phyloP scores from a whole-genome alignment of 2,113 vertebrate genomes.

The Hyperoodon ampullatus region DNA sequence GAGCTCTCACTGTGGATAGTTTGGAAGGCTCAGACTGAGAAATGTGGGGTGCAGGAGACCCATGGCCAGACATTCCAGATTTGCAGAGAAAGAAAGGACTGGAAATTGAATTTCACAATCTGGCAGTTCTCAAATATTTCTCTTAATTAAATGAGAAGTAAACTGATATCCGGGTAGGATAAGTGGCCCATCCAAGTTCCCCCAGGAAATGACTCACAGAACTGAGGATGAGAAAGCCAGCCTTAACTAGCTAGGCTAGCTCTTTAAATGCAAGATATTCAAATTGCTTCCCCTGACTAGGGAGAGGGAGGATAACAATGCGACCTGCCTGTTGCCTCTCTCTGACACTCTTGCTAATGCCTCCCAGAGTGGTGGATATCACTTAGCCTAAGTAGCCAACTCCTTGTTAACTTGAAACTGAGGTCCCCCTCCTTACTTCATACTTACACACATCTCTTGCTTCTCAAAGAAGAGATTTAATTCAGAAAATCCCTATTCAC shows the following conservation, averaged over 20 bases:
- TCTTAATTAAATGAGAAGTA: not conserved
- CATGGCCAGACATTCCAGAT: not conserved
- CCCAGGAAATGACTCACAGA: not conserved
- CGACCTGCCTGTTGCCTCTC: not conserved
- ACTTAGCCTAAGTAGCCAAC: not conserved
- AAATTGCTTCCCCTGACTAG: not conserved
- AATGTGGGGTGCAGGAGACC: not conserved
- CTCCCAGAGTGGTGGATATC: not conserved
- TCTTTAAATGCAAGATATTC: not conserved
- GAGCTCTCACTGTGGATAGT: not conserved
- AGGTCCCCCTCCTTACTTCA: not conserved
- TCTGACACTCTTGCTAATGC: not conserved
- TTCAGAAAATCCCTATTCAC: conserved; percentile 57
- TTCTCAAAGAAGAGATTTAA: conserved; percentile 47
- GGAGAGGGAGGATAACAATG: not conserved
- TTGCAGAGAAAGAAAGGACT: not conserved
- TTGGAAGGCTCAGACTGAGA: not conserved
- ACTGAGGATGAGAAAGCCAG: not conserved
- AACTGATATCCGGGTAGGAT: not conserved
- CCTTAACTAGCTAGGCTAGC: not conserved
- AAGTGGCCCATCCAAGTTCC: not conserved
- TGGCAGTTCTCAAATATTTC: conserved; percentile 5
- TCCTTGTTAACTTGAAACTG: not conserved
- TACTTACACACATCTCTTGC: not conserved
- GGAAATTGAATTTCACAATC: not conserved